A percentile compares a stretch with the other conserved stretches of the same genome.
phyloP scores from a whole-genome alignment of 2,797 vertebrate genomes.

The Anisognathus igniventris region DNA sequence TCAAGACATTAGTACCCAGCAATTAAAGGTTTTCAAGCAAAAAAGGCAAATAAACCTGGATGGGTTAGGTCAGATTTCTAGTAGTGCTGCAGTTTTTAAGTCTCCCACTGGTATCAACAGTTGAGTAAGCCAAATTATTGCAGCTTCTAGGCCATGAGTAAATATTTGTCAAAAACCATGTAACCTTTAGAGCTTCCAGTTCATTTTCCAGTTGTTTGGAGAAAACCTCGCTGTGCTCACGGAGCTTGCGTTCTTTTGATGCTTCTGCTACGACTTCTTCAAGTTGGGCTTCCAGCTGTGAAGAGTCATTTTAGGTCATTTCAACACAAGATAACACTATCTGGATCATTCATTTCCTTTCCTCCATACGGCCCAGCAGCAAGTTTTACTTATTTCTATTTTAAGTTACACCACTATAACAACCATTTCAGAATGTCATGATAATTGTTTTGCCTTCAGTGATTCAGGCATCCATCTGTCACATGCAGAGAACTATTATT shows the following conservation, averaged over 20 bases:
- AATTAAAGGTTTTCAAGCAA: not conserved
- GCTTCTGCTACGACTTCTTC: slow-evolving; percentile 87
- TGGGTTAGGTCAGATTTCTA: not conserved
- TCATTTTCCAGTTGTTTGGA: slow-evolving; percentile 91
- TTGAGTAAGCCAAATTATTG: not conserved
- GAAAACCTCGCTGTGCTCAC: slow-evolving; percentile 90
- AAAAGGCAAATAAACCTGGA: not conserved
- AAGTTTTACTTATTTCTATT: not conserved
- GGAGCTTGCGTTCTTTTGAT: slow-evolving; percentile 90
- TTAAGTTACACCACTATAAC: not conserved
- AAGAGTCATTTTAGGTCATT: not conserved
- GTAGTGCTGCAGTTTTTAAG: not conserved
- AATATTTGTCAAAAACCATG: not conserved
- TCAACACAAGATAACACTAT: not conserved
- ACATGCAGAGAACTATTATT: not conserved
- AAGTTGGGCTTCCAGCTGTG: slow-evolving; percentile 89
- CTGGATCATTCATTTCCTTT: not conserved
- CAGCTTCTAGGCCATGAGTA: not conserved
- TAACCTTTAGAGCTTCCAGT: slow-evolving; percentile 90
- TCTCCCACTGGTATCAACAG: not conserved
- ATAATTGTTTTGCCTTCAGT: not conserved
- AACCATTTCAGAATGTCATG: not conserved
- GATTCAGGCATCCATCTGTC: not conserved
- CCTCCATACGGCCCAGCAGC: not conserved
- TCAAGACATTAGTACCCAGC: not conserved